Evolutionary conservation across 2,888 invertebrate species (phyloP).

Genomic region (Cerastoderma edule): DNA sequence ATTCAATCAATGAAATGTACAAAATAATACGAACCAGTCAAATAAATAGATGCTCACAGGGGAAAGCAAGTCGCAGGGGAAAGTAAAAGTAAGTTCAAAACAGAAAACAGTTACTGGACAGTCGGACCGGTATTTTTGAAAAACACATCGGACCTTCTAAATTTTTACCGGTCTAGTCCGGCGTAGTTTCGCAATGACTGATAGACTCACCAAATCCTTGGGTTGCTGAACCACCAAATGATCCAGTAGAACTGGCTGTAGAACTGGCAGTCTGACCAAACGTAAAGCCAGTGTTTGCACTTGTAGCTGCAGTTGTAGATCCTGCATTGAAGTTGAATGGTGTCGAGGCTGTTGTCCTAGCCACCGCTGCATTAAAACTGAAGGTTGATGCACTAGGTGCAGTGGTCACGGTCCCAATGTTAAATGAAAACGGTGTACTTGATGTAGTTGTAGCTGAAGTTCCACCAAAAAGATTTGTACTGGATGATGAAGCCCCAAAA

Average conservation of each 20-base stretch:
- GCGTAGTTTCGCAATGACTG: too few species aligned
- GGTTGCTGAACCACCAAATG: slow-evolving; percentile 39
- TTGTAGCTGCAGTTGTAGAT: slow-evolving; percentile 6
- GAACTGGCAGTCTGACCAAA: slow-evolving; percentile 36
- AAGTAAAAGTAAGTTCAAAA: too few species aligned
- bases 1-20: too few species aligned
- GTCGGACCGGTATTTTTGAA: too few species aligned
- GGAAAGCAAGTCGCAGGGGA: too few species aligned
- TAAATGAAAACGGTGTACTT: slow-evolving; percentile 23
- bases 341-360: slow-evolving; percentile 26
- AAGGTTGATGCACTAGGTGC: slow-evolving; percentile 31
- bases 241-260: slow-evolving; percentile 8
- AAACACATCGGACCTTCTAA: too few species aligned
- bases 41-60: too few species aligned
- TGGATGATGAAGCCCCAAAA: slow-evolving; percentile 31
- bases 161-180: too few species aligned
- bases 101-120: too few species aligned
- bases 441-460: slow-evolving; percentile 2
- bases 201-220: slow-evolving; percentile 41
- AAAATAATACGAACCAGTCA: too few species aligned
- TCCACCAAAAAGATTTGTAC: slow-evolving; percentile 24
- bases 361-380: slow-evolving; percentile 27
- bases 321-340: slow-evolving; percentile 15
- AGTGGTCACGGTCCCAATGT: background rate
- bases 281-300: slow-evolving; percentile 24